Base-by-base conservation (phyloP, 2,888 invertebrate genomes). In the Dolomedes plantarius region DNA sequence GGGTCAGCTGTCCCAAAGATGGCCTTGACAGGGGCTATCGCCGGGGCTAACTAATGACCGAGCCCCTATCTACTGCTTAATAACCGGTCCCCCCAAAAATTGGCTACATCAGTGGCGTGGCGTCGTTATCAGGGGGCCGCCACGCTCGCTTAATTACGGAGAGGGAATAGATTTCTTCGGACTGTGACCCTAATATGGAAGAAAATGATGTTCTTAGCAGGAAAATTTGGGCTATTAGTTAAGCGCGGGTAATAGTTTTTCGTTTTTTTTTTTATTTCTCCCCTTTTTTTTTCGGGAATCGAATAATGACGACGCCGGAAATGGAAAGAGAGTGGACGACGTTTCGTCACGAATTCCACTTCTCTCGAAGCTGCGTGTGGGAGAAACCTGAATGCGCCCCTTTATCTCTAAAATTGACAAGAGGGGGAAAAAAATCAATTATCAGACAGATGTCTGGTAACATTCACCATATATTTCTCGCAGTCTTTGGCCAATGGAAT, bases 141-240 rank as follows among this genome's bases (percentile, higher is more conserved):
- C 73, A 80, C 80, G 81, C 74, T 81, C 82, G 82, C 82, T 82
- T 82, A 82, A 82, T 82, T 82, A 82, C 82, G 71, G 46, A 39
- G 32, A 69, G 76, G 76, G 64, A 46, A 46, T 46, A 46, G 46
- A 46, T 46, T 65, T 81, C 81, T 73, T 68, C 27, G 36, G 62
- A 32, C 73, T 39, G 27, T 76, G 82, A 82, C 82, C 82, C 65
- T 82, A 82, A 82, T 82, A 65, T 9, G 46, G 23, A 32, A 64
- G 36, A 28, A 80, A 65, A 72, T 46, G 46, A 16, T 6, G 16
- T 46, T 46, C 46, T 46, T 46, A 46, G 46, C 46, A 46, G 46
- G 46, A 46, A 46, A 46, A 46, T 46, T 46, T 46, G 46, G 46
- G 46, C 46, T 46, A 46, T 46, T 46, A 46, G 46, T 46, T 46